Evolutionary conservation across 2,888 invertebrate species (phyloP).

Genomic region (Dryococelus australis): DNA sequence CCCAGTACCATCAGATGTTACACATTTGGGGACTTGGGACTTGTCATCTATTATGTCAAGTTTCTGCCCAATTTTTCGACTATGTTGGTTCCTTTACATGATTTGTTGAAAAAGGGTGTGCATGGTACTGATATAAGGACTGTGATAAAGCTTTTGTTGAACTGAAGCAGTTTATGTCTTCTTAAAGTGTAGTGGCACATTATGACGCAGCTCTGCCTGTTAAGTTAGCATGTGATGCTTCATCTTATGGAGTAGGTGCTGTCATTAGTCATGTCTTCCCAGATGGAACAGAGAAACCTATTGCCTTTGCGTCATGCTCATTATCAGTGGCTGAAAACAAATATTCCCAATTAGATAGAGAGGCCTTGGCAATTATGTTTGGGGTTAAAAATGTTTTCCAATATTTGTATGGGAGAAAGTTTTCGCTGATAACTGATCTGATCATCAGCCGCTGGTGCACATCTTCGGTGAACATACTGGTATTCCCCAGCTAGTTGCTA

Average conservation of each 20-base stretch:
- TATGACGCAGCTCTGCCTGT: not conserved
- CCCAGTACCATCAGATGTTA: not conserved
- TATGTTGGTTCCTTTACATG: constrained; percentile 17
- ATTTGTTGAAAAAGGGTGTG: not conserved
- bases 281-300: not conserved
- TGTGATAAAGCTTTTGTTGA: not conserved
- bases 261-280: not conserved
- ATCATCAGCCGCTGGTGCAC: not conserved
- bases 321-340: not conserved
- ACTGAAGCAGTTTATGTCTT: not conserved
- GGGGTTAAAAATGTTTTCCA: not conserved
- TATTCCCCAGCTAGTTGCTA: not conserved
- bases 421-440: not conserved
- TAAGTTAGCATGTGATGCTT: not conserved
- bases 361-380: not conserved
- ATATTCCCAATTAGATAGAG: not conserved
- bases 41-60: constrained; percentile 31
- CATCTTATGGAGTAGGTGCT: not conserved
- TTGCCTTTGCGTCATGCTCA: not conserved
- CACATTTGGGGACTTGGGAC: constrained; percentile 32
- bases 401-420: not conserved
- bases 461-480: not conserved
- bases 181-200: not conserved
- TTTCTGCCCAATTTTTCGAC: constrained; percentile 32
- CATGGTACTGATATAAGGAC: not conserved